Evolutionary conservation across 2,888 invertebrate genomes (phyloP), one percentile per base, ranked within the genome.

Genomic region (Stenurella melanura): DNA sequence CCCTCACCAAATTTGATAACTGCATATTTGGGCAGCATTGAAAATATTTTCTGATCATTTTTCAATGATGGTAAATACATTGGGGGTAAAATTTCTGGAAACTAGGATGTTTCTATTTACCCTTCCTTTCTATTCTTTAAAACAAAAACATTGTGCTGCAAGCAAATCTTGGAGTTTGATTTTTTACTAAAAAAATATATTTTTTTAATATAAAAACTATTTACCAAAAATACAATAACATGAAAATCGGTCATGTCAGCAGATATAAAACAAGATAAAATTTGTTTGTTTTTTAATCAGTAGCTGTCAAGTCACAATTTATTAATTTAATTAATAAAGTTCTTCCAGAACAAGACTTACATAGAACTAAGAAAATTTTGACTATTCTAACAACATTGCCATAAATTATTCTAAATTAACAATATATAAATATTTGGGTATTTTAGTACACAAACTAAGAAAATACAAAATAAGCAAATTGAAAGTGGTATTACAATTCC

Each of bases 381-480:
- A 69, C 67, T 68, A 67, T 58, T 69, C 69, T 69, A 69, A 58
- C 57, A 69, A 69, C 69, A 34, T 57, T 68, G 50, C 50, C 50
- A 72, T 56, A 64, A 71, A 42, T 66, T 73, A 68, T 63, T 68
- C 63, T 58, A 76, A 68, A 67, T 74, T 80, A 78, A 78, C 75
- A 77, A 66, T 67, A 78, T 76, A 78, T 80, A 78, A 77, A 50
- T 50, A 78, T 78, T 78, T 66, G 64, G 74, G 64, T 73, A 77
- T 50, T 78, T 75, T 74, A 77, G 77, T 79, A 57, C 30, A 69
- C 57, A 70, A 80, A 76, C 73, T 64, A 72, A 74, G 50, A 75
- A 78, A 75, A 80, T 79, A 80, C 68, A 81, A 81, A 81, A 76
- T 78, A 81, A 80, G 78, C 77, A 76, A 60, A 75, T 80, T 76